Base-by-base conservation (phyloP, 23 tunicate genomes). In the Trididemnum miniatum region DNA sequence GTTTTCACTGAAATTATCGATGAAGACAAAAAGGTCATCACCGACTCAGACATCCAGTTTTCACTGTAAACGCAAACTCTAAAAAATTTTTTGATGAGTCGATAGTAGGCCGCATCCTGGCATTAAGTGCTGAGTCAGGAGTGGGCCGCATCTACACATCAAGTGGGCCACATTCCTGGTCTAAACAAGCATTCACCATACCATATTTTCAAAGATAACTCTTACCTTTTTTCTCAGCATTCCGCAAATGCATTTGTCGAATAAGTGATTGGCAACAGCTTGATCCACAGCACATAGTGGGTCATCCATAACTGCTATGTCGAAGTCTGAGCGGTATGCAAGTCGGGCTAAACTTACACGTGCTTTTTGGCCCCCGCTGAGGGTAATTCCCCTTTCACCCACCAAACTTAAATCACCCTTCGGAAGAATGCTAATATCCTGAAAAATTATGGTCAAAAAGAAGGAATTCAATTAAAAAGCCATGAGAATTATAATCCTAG, bases 321-420 rank as follows among this genome's bases (percentile, higher is more conserved):
- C 87, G 0, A 65, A 27, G 35, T 82, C 65, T 28, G 52, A 31
- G 15, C 87, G 65, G 52, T 95, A 95, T 27, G 84, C 95, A 20
- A 83, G 84, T 81, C 99, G 83, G 2, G 99, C 99, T 22, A 95
- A 82, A 59, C 88, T 90, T 20, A 95, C 82, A 15, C 99, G 39
- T 12, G 99, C 99, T 86, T 89, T 89, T 77, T 95, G 99, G 1
- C 99, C 99, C 0, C 99, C 99, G 51, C 95, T 89, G 1, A 96
- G 71, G 0, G 96, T 83, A 3, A 96, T 88, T 15, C 99, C 99
- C 26, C 87, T 73, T 38, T 94, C 95, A 4, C 99, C 99, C 24
- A 96, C 90, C 32, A 96, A 25, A 0, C 97, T 96, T 23, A 34
- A 35, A 50, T 96, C 99, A 0, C 97, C 97, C 31, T 83, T 26